A percentile compares a stretch with the other conserved stretches of the same genome.
Evolutionary conservation across 2,797 vertebrate species (phyloP).

Genomic region (Fratercula arctica): DNA sequence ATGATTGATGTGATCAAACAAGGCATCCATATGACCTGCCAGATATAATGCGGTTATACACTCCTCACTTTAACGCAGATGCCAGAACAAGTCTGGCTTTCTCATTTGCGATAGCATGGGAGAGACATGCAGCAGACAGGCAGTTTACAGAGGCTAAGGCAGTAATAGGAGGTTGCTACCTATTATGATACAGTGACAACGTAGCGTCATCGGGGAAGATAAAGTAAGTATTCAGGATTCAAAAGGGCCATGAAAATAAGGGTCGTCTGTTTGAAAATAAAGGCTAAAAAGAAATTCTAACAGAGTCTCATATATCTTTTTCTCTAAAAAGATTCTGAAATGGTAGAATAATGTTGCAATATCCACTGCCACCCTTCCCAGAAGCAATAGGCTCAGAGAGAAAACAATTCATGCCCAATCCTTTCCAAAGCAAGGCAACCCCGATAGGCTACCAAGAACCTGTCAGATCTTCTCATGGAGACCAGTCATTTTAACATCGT

Average conservation of each 20-base stretch:
- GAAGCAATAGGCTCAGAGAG: not conserved
- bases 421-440: not conserved
- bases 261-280: not conserved
- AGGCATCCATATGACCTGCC: constrained; percentile 41
- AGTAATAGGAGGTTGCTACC: not conserved
- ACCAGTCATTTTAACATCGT: not conserved
- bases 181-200: not conserved
- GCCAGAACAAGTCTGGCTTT: constrained; percentile 31
- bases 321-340: not conserved
- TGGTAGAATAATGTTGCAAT: not conserved
- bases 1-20: constrained; percentile 39
- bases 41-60: constrained; percentile 1
- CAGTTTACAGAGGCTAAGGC: not conserved
- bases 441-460: not conserved
- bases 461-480: not conserved
- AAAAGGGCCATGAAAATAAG: not conserved
- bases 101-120: not conserved
- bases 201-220: not conserved
- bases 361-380: not conserved
- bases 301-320: not conserved
- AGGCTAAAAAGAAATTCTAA: not conserved
- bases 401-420: not conserved
- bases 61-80: constrained; percentile 29
- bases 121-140: not conserved
- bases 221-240: not conserved